These are phyloP conservation scores for Chlamydotis undulata DNA, from an alignment of 2,113 vertebrate species.

Conservation along the genomic window DNA sequence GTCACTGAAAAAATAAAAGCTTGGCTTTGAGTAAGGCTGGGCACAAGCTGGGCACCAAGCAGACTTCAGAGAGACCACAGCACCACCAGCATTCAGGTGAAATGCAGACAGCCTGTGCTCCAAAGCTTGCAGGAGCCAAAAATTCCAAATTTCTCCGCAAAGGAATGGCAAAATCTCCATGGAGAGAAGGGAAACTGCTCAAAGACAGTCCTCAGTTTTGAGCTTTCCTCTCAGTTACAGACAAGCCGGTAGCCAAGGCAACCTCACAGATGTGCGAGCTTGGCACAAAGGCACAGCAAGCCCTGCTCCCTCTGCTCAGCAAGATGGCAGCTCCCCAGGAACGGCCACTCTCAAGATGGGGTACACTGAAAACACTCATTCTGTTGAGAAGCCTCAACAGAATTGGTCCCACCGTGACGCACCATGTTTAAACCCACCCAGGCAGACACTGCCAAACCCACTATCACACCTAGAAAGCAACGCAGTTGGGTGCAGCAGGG, in stretches of 20 bases:
- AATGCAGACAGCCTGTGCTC: neutral
- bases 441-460: fast-evolving
- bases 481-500: fast-evolving
- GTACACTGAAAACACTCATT: fast-evolving
- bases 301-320: neutral
- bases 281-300: neutral
- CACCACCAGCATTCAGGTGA: fast-evolving
- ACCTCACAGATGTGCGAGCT: constrained; percentile 34
- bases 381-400: neutral
- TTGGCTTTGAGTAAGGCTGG: neutral
- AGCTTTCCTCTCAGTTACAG: neutral
- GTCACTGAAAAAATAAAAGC: neutral
- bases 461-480: neutral
- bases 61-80: neutral
- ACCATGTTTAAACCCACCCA: fast-evolving
- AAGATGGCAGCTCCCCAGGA: neutral
- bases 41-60: neutral
- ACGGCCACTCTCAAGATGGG: neutral
- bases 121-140: neutral
- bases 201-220: neutral
- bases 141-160: neutral
- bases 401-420: neutral
- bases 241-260: constrained; percentile 58
- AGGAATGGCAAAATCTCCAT: neutral
- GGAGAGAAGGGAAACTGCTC: neutral